A percentile compares a stretch with the other conserved stretches of the same genome.
Evolutionary conservation across 2,113 vertebrate species (phyloP).

Genomic region (Pelodiscus sinensis): DNA sequence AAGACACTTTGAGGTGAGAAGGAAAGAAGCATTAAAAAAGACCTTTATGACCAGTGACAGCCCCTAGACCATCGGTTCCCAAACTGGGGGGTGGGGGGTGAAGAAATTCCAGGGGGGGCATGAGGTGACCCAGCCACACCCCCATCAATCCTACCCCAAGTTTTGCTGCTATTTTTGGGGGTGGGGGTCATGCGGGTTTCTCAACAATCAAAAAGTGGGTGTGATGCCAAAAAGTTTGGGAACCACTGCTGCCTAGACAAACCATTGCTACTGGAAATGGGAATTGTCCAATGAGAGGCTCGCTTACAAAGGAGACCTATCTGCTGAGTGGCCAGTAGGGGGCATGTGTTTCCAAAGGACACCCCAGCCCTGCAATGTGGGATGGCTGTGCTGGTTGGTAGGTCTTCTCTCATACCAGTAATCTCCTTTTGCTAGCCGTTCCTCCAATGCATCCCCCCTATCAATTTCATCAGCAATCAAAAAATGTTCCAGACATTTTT

Average conservation of each 20-base stretch:
- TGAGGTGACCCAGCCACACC: too few species aligned
- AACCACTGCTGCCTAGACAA: background rate
- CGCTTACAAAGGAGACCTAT: background rate
- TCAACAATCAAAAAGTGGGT: too few species aligned
- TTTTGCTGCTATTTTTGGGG: too few species aligned
- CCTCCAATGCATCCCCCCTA: background rate
- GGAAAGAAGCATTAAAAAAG: background rate
- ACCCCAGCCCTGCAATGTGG: background rate
- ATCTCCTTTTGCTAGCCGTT: background rate
- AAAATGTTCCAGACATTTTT: background rate
- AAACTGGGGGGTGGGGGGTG: too few species aligned
- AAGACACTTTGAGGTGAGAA: background rate
- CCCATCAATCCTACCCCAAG: too few species aligned
- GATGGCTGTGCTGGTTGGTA: background rate
- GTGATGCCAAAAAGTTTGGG: too few species aligned
- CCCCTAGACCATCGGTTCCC: too few species aligned
- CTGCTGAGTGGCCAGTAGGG: background rate
- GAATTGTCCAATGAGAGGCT: background rate
- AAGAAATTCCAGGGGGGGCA: too few species aligned
- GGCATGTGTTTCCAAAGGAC: background rate
- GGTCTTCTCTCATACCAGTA: background rate
- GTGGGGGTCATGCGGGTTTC: too few species aligned
- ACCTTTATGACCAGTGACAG: background rate
- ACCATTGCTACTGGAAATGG: background rate
- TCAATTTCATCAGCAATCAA: background rate